These are phyloP conservation scores for Sinocyclocheilus maitianheensis DNA, from an alignment of 2,113 vertebrate species.

Conservation along the genomic window DNA sequence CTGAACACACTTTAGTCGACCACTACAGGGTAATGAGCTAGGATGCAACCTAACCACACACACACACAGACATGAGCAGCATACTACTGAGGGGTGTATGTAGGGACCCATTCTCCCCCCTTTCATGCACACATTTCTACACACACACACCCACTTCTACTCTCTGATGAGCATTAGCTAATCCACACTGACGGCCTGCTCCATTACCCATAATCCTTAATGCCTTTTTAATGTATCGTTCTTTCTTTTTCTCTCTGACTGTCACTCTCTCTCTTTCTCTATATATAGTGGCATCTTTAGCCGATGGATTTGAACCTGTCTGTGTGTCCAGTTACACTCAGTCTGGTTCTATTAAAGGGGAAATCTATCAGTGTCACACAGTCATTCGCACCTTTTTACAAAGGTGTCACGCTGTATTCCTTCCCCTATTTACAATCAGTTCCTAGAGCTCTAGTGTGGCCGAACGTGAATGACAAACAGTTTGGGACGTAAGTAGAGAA, in stretches of 20 bases:
- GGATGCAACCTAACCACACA: conserved; percentile 39
- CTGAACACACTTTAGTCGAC: conserved; percentile 51
- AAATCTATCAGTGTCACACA: conserved; percentile 46
- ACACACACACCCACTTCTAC: conserved; percentile 40
- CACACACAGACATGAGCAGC: conserved; percentile 22
- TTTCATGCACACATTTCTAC: conserved; percentile 7
- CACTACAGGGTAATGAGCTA: conserved; percentile 39
- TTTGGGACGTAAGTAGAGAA: not conserved
- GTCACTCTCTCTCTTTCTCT: conserved; percentile 3
- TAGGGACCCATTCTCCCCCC: conserved; percentile 18
- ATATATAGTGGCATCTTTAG: not conserved
- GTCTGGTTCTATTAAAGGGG: conserved; percentile 22
- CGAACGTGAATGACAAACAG: not conserved
- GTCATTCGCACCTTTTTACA: conserved; percentile 12
- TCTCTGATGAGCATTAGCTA: conserved; percentile 61
- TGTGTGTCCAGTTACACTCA: not conserved
- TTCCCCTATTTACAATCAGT: conserved; percentile 20
- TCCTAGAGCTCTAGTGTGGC: not conserved
- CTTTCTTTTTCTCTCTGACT: not conserved
- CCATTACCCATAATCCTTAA: conserved; percentile 62
- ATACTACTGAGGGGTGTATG: conserved; percentile 3
- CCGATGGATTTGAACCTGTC: conserved; percentile 9
- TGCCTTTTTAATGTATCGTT: conserved; percentile 59
- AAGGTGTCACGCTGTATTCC: conserved; percentile 26
- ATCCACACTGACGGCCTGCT: conserved; percentile 55